A percentile compares a stretch with the other conserved stretches of the same genome.
Evolutionary conservation across 2,888 invertebrate species (phyloP).

Genomic region (Amblyjoppa proteus): DNA sequence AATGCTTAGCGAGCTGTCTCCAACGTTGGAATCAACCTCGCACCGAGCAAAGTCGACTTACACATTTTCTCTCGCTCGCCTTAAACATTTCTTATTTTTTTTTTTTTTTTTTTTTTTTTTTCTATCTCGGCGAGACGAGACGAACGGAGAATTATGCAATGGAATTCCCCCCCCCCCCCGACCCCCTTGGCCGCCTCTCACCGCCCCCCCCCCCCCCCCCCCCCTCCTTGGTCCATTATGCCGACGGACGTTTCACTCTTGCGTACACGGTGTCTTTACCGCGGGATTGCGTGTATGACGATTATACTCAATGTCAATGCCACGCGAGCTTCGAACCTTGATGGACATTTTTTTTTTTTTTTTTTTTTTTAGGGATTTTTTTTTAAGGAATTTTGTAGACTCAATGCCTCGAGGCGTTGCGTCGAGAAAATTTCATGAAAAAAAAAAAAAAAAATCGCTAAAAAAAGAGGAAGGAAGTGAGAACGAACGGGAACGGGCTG

Average conservation of each 20-base stretch:
- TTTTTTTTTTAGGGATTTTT: background rate
- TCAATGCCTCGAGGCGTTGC: too few relatives aligned
- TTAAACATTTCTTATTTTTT: background rate
- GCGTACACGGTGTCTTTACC: background rate
- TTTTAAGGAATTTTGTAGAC: too few relatives aligned
- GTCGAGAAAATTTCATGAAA: too few relatives aligned
- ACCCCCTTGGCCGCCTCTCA: too few relatives aligned
- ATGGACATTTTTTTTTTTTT: background rate
- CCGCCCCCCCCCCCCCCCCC: too few relatives aligned
- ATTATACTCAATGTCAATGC: conserved; percentile 83
- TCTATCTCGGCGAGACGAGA: conserved; percentile 4
- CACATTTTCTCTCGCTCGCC: conserved; percentile 60
- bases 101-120: too few relatives aligned
- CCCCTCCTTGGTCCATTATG: conserved; percentile 60
- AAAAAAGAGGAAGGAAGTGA: too few relatives aligned
- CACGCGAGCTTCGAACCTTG: conserved; percentile 65
- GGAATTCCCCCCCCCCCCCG: background rate
- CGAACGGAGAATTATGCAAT: conserved; percentile 47
- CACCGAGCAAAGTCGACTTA: conserved; percentile 2
- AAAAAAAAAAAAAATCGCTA: too few relatives aligned
- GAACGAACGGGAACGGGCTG: too few relatives aligned
- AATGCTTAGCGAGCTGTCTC: background rate
- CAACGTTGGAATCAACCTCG: background rate
- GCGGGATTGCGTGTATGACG: conserved; percentile 62
- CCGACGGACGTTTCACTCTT: conserved; percentile 10